Evolutionary conservation across 2,797 vertebrate genomes (phyloP).

Genomic region (Austrolebias charrua): DNA sequence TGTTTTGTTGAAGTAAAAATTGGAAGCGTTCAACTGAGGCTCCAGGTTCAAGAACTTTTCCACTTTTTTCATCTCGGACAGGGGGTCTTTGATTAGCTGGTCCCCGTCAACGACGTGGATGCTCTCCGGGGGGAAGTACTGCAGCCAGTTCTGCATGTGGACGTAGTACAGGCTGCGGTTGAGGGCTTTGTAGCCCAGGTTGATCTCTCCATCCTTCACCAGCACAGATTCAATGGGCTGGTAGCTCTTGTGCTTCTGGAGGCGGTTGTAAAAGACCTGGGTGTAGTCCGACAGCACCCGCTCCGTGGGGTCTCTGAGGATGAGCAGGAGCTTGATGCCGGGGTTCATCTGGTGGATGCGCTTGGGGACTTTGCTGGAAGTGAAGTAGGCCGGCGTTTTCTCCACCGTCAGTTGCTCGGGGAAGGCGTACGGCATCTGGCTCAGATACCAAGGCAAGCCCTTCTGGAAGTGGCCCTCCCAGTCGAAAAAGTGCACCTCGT

Average conservation of each 20-base stretch:
- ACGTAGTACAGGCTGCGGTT: conserved; percentile 92
- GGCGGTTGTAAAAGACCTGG: conserved; percentile 95
- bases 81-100: conserved; percentile 88
- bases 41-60: conserved; percentile 89
- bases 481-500: conserved; percentile 97
- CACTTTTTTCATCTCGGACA: conserved; percentile 91
- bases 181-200: conserved; percentile 93
- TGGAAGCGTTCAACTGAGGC: conserved; percentile 89
- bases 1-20: conserved; percentile 98
- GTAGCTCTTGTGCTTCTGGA: conserved; percentile 92
- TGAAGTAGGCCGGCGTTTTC: conserved; percentile 98
- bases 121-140: conserved; percentile 84
- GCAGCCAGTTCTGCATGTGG: conserved; percentile 94
- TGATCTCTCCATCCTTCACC: conserved; percentile 86
- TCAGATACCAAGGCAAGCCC: conserved; percentile 89
- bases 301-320: conserved; percentile 93
- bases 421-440: conserved; percentile 90
- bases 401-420: conserved; percentile 91
- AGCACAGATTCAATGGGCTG: conserved; percentile 89
- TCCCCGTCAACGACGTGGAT: conserved; percentile 95
- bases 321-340: conserved; percentile 88
- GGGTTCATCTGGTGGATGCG: conserved; percentile 88
- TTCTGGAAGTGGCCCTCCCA: conserved; percentile 92
- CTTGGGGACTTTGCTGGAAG: conserved; percentile 87
- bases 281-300: conserved; percentile 97